phyloP scores from a whole-genome alignment of 2,797 vertebrate species.

The Catharus ustulatus region DNA sequence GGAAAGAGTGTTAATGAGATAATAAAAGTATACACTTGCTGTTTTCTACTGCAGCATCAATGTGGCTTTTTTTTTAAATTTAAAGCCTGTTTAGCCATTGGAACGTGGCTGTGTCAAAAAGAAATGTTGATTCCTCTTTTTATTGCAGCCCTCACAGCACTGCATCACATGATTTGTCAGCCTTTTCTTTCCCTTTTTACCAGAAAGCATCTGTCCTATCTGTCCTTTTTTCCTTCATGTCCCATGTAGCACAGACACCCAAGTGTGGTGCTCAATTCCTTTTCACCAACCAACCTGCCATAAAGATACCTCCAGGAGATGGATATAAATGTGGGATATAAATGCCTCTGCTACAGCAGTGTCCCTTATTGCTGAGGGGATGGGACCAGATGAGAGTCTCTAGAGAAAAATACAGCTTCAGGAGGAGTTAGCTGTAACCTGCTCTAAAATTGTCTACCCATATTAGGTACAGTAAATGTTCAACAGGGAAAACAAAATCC shows the following conservation, averaged over 20 bases:
- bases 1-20: conserved; percentile 34
- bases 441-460: background rate
- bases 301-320: background rate
- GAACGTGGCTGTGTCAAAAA: background rate
- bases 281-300: background rate
- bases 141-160: background rate
- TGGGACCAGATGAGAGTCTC: background rate
- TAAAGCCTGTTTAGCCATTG: conserved; percentile 5
- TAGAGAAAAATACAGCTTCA: background rate
- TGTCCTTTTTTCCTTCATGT: background rate
- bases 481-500: background rate
- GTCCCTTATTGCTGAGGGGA: background rate
- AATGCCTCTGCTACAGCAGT: background rate
- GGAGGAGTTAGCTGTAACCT: background rate
- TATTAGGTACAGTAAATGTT: background rate
- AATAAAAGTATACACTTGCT: background rate
- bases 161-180: background rate
- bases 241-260: background rate
- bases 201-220: background rate
- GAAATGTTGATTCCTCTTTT: background rate
- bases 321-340: background rate
- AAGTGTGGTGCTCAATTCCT: background rate
- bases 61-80: background rate
- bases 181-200: background rate
- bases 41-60: background rate